These are phyloP conservation scores for Haplochromis vanheusdeni DNA, from an alignment of 2,113 vertebrate genomes.

Conservation along the genomic window DNA sequence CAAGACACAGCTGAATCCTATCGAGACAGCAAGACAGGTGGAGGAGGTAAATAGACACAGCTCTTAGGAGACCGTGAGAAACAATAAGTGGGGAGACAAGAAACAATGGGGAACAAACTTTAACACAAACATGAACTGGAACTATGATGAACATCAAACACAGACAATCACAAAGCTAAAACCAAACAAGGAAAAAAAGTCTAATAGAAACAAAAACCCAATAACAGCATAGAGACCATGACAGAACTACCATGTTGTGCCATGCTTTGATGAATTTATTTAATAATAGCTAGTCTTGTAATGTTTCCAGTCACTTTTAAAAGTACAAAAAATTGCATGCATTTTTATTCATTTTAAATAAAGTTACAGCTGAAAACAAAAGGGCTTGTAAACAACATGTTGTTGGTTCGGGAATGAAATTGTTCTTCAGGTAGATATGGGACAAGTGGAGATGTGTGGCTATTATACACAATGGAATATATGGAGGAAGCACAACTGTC, in stretches of 20 bases:
- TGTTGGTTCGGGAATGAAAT: fast-evolving
- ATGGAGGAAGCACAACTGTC: background rate
- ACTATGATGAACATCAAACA: background rate
- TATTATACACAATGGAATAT: background rate
- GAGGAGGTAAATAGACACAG: background rate
- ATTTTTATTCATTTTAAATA: background rate
- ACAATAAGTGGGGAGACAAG: fast-evolving
- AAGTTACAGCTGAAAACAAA: background rate
- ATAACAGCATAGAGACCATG: background rate
- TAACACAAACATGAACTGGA: background rate
- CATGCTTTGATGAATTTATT: background rate
- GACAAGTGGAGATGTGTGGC: background rate
- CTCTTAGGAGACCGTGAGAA: background rate
- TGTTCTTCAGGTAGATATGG: background rate
- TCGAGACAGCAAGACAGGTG: fast-evolving
- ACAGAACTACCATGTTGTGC: fast-evolving
- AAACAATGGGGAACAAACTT: background rate
- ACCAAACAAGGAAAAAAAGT: background rate
- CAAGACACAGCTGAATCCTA: background rate
- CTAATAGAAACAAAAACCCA: background rate
- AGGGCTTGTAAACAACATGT: background rate
- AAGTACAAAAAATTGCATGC: background rate
- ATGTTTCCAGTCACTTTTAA: fast-evolving
- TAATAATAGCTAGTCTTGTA: background rate
- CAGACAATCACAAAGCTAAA: background rate